Conservation (phyloP, 2,888 invertebrate genomes). For the Nemotelus pantherinus region DNA sequence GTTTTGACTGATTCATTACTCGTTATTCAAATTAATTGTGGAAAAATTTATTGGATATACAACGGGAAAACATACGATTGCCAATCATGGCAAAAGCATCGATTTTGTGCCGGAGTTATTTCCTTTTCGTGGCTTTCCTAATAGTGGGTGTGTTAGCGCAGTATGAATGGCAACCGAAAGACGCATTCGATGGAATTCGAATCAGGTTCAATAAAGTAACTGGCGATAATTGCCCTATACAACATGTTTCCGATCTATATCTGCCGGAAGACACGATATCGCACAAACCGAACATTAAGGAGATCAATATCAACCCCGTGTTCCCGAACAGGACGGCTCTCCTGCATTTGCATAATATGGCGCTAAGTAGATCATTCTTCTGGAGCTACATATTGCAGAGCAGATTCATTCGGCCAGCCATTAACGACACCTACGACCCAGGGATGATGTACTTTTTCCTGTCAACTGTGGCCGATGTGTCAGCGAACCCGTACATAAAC, state of each 20-base stretch:
- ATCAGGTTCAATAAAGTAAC: constrained; percentile 84
- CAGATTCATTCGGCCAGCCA: constrained; percentile 87
- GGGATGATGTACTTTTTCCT: constrained; percentile 98
- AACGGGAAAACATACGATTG: background rate
- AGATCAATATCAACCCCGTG: constrained; percentile 92
- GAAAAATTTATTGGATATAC: background rate
- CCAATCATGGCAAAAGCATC: constrained; percentile 26
- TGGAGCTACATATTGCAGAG: constrained; percentile 95
- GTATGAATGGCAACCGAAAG: constrained; percentile 91
- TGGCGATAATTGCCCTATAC: constrained; percentile 88
- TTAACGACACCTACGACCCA: constrained; percentile 93
- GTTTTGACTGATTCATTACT: constrained; percentile 8
- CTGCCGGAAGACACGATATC: constrained; percentile 87
- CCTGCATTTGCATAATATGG: constrained; percentile 94
- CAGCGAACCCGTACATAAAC: constrained; percentile 90
- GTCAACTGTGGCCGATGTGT: constrained; percentile 94
- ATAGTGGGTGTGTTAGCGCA: constrained; percentile 79
- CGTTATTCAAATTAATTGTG: background rate
- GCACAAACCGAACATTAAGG: constrained; percentile 91
- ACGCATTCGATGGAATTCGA: constrained; percentile 89
- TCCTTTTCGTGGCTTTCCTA: constrained; percentile 56
- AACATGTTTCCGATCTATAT: constrained; percentile 84
- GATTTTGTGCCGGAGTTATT: constrained; percentile 59
- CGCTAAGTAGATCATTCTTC: constrained; percentile 93
- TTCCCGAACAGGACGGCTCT: constrained; percentile 94